A percentile compares a stretch with the other conserved stretches of the same genome.
Evolutionary conservation across 2,113 vertebrate species (phyloP).

Genomic region (Lampris incognitus): DNA sequence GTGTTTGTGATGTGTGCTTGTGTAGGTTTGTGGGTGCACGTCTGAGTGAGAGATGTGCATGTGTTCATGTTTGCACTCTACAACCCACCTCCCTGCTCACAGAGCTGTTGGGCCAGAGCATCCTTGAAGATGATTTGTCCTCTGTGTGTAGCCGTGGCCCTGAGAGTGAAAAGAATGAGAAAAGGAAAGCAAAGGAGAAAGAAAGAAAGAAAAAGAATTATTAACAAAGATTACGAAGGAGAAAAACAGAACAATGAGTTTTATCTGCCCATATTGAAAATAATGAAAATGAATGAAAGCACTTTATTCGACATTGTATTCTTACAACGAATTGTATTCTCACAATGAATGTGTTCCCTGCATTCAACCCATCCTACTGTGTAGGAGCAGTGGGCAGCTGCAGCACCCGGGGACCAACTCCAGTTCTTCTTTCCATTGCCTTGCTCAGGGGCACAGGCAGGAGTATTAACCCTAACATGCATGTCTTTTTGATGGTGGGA

Average conservation of each 20-base stretch:
- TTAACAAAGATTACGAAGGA: slow-evolving; percentile 9
- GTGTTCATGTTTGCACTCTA: slow-evolving; percentile 3
- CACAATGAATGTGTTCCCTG: too few relatives aligned
- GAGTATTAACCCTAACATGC: too few relatives aligned
- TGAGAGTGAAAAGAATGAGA: slow-evolving; percentile 69
- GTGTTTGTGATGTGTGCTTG: not conserved
- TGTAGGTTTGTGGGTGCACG: slow-evolving; percentile 6
- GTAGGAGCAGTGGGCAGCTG: too few relatives aligned
- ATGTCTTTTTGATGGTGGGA: too few relatives aligned
- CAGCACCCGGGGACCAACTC: too few relatives aligned
- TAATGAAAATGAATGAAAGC: not conserved
- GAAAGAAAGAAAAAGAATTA: slow-evolving; percentile 31
- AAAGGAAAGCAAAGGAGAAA: slow-evolving; percentile 14
- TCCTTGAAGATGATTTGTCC: slow-evolving; percentile 99
- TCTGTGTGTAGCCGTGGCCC: slow-evolving; percentile 95
- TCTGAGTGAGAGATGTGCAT: not conserved
- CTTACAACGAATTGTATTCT: too few relatives aligned
- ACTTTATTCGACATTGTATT: too few relatives aligned
- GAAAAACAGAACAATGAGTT: slow-evolving; percentile 30
- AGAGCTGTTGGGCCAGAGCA: slow-evolving; percentile 96
- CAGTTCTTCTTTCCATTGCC: too few relatives aligned
- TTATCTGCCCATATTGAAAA: not conserved
- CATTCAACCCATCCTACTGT: too few relatives aligned
- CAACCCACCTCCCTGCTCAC: slow-evolving; percentile 96
- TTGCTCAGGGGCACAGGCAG: too few relatives aligned